A percentile compares a stretch with the other conserved stretches of the same genome.
Conservation (phyloP, 1,140 invertebrate genomes). For the Cydia strobilella region DNA sequence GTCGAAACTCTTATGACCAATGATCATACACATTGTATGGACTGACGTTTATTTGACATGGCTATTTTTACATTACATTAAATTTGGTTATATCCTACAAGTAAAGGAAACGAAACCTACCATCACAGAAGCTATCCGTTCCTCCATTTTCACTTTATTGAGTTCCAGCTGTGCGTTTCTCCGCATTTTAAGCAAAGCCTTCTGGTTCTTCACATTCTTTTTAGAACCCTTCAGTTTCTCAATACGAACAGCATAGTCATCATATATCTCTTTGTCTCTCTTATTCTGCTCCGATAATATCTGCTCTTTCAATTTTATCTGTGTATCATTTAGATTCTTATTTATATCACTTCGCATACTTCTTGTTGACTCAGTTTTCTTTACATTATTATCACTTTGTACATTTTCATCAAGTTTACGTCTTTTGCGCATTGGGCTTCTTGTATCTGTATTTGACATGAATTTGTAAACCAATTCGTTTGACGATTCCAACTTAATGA, state of each 20-base stretch:
- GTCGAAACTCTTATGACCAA: no score
- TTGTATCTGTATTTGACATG: conserved; percentile 40
- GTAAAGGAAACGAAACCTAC: no score
- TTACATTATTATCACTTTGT: conserved; percentile 63
- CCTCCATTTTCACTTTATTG: conserved; percentile 76
- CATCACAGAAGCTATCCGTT: conserved; percentile 59
- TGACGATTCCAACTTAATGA: conserved; percentile 72
- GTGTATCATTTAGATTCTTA: conserved; percentile 62
- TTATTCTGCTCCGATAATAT: conserved; percentile 60
- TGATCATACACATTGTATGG: no score
- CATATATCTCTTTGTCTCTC: conserved; percentile 73
- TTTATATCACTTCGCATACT: conserved; percentile 65
- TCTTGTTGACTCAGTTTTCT: conserved; percentile 78
- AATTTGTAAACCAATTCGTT: conserved; percentile 77
- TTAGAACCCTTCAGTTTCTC: conserved; percentile 76
- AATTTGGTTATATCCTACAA: no score
- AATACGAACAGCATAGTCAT: conserved; percentile 71
- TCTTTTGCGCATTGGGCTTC: conserved; percentile 58
- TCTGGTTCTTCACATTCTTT: conserved; percentile 71
- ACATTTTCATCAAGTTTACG: conserved; percentile 53
- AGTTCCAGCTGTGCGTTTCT: conserved; percentile 68
- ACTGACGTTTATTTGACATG: no score
- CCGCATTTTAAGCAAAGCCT: conserved; percentile 62
- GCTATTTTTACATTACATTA: no score
- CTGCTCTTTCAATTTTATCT: conserved; percentile 56